A percentile compares a stretch with the other conserved stretches of the same genome.
These are phyloP conservation scores for Drosophila ercepeae DNA, from an alignment of 1,140 invertebrate species.

Conservation along the genomic window DNA sequence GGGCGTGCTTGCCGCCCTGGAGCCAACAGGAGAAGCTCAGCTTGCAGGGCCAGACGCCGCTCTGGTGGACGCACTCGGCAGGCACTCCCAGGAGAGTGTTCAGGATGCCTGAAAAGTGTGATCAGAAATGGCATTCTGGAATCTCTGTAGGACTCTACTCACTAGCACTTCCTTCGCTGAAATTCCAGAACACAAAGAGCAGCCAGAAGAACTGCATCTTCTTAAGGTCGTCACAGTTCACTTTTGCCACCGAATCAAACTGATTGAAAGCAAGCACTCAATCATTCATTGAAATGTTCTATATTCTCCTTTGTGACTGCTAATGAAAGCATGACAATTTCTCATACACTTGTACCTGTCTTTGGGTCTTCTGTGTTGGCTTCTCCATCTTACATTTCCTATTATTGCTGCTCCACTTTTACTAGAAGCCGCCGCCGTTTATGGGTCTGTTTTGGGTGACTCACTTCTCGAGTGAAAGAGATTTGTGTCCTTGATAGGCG, in stretches of 20 bases:
- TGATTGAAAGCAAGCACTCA: slow-evolving; percentile 33
- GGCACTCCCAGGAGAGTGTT: slow-evolving; percentile 87
- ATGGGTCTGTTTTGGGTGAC: slow-evolving; percentile 29
- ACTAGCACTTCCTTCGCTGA: slow-evolving; percentile 52
- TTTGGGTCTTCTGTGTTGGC: slow-evolving; percentile 19
- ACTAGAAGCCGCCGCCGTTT: slow-evolving; percentile 48
- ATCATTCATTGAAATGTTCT: slow-evolving; percentile 32
- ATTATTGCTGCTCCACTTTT: slow-evolving; percentile 75
- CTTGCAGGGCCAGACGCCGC: slow-evolving; percentile 86
- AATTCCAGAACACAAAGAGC: slow-evolving; percentile 40
- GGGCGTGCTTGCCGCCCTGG: slow-evolving; percentile 86
- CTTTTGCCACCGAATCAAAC: slow-evolving; percentile 9
- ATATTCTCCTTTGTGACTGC: slow-evolving; percentile 37
- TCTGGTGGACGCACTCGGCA: slow-evolving; percentile 85
- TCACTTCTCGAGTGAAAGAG: slow-evolving; percentile 35
- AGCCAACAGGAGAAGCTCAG: slow-evolving; percentile 90
- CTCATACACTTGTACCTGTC: slow-evolving; percentile 69
- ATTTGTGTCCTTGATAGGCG: slow-evolving; percentile 61
- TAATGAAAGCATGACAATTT: slow-evolving; percentile 78
- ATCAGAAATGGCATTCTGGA: not conserved
- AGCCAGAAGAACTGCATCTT: slow-evolving; percentile 37
- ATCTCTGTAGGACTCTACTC: slow-evolving; percentile 18
- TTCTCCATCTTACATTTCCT: slow-evolving; percentile 68
- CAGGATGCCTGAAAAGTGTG: slow-evolving; percentile 71
- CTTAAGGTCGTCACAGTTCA: slow-evolving; percentile 4